phyloP scores from a whole-genome alignment of 2,888 invertebrate genomes.

The Catotricha subobsoleta region DNA sequence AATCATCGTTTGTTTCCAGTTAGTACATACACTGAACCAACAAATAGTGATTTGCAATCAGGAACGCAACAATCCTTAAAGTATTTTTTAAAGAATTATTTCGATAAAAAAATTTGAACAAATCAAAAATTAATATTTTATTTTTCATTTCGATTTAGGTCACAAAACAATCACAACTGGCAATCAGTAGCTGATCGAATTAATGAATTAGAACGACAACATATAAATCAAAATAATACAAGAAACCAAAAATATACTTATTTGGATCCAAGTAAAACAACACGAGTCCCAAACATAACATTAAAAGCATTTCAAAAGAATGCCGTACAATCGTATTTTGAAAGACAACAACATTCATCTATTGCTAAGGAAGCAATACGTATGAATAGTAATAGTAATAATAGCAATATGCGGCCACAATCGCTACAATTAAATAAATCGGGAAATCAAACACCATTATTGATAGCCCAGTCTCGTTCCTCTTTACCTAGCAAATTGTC shows the following conservation, averaged over 20 bases:
- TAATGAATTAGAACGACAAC: conserved; percentile 41
- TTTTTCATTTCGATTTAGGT: conserved; percentile 1
- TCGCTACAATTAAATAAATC: conserved; percentile 19
- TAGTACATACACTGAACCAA: conserved; percentile 44
- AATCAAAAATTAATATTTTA: too few relatives aligned
- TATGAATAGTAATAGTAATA: background rate
- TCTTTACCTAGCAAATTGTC: conserved; percentile 21
- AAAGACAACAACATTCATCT: conserved; percentile 40
- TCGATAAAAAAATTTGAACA: too few relatives aligned
- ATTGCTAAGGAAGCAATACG: conserved; percentile 10
- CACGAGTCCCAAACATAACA: conserved; percentile 51
- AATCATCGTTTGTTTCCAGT: conserved; percentile 45
- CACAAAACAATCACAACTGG: conserved; percentile 20
- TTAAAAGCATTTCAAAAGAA: conserved; percentile 69
- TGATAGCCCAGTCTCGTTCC: conserved; percentile 11
- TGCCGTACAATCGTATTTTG: conserved; percentile 62
- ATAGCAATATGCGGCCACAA: conserved; percentile 17
- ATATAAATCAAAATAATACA: conserved; percentile 5
- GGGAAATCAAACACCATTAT: conserved; percentile 12
- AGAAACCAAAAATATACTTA: conserved; percentile 40
- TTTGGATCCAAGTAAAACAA: conserved; percentile 54
- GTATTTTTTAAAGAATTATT: background rate
- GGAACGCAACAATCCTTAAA: background rate
- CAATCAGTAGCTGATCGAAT: conserved; percentile 48
- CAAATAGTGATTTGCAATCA: background rate